A percentile compares a stretch with the other conserved stretches of the same genome.
phyloP scores from a whole-genome alignment of 2,888 invertebrate genomes.

The Cheilosia scutellata region DNA sequence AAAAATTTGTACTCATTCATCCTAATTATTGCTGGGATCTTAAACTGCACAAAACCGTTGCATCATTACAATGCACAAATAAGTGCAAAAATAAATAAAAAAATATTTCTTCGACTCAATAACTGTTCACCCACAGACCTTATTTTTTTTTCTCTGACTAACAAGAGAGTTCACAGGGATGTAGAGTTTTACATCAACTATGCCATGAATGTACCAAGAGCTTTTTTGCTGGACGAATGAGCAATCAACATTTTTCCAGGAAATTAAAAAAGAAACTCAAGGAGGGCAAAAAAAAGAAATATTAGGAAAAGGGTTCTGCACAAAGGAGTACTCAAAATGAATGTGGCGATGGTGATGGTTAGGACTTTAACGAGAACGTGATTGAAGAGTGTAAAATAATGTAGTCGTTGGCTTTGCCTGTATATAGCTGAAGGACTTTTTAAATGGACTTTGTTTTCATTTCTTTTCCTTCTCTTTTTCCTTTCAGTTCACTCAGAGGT shows the following conservation, averaged over 20 bases:
- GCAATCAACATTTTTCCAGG: slow-evolving; percentile 50
- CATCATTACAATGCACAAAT: slow-evolving; percentile 19
- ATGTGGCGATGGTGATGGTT: slow-evolving; percentile 31
- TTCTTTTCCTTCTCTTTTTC: not conserved
- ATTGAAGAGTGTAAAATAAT: slow-evolving; percentile 51
- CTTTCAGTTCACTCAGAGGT: no score
- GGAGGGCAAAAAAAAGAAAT: not conserved
- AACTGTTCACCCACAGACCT: slow-evolving; percentile 12
- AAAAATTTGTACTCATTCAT: slow-evolving; percentile 51
- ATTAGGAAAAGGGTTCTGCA: slow-evolving; percentile 9
- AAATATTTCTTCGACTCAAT: slow-evolving; percentile 24
- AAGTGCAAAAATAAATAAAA: not conserved
- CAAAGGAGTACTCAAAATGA: slow-evolving; percentile 54
- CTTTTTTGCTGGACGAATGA: slow-evolving; percentile 43
- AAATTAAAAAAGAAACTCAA: slow-evolving; percentile 11
- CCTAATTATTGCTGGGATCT: slow-evolving; percentile 58
- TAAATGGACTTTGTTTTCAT: not conserved
- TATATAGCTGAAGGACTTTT: slow-evolving; percentile 45
- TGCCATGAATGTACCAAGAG: slow-evolving; percentile 41
- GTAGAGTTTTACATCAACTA: slow-evolving; percentile 28
- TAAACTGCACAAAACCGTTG: slow-evolving; percentile 45
- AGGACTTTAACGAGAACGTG: slow-evolving; percentile 34
- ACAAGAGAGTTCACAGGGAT: slow-evolving; percentile 29
- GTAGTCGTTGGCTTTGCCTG: slow-evolving; percentile 24
- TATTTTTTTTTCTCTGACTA: slow-evolving; percentile 3